phyloP scores from a whole-genome alignment of 2,888 invertebrate genomes.

The Nowickia ferox region DNA sequence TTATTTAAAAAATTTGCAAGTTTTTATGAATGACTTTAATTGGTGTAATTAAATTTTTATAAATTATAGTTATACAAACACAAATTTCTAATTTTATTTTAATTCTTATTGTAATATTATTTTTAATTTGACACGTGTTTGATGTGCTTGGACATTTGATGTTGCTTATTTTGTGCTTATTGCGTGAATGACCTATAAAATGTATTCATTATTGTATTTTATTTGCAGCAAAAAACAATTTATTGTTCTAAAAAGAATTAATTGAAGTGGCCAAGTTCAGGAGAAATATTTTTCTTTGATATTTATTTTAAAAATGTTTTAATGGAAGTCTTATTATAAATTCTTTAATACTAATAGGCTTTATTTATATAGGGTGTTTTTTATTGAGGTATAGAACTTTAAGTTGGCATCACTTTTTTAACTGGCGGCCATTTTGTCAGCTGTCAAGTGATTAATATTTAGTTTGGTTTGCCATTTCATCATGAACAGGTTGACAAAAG shows the following conservation, averaged over 20 bases:
- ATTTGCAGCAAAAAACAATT: not conserved
- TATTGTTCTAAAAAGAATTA: not conserved
- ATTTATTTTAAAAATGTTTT: too few species aligned
- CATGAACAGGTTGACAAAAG: too few species aligned
- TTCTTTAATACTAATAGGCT: too few species aligned
- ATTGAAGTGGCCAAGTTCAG: too few species aligned
- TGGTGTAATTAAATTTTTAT: constrained; percentile 16
- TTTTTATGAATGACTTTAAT: constrained; percentile 38
- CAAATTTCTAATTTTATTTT: not conserved
- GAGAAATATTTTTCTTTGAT: too few species aligned
- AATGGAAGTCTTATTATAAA: too few species aligned
- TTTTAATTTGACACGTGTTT: constrained; percentile 1
- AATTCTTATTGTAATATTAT: not conserved
- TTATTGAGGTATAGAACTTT: too few species aligned
- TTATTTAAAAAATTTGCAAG: not conserved
- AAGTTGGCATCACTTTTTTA: too few species aligned
- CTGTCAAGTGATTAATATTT: too few species aligned
- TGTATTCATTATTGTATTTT: not conserved
- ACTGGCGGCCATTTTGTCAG: too few species aligned
- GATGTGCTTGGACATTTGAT: not conserved
- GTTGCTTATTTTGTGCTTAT: not conserved
- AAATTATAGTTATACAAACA: constrained; percentile 6
- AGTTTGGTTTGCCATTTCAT: too few species aligned
- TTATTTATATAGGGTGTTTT: too few species aligned
- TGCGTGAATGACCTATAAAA: constrained; percentile 12